These are phyloP conservation scores for Ridgeia piscesae DNA, from an alignment of 1,140 invertebrate species.

Conservation along the genomic window DNA sequence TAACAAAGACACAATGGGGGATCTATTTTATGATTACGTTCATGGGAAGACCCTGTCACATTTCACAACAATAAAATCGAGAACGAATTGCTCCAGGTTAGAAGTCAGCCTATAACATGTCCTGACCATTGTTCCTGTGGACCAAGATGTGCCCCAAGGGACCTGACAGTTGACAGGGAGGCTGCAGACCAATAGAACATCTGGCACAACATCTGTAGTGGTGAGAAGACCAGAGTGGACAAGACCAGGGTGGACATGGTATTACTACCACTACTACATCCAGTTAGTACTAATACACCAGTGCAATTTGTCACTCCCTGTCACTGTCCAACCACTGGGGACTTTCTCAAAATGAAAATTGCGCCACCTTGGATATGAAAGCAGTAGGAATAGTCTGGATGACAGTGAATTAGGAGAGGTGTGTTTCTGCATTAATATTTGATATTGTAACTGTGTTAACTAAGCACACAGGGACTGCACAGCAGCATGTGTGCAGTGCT, in stretches of 20 bases:
- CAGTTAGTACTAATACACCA: background rate
- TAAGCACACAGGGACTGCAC: background rate
- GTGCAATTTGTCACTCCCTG: background rate
- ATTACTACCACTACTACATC: background rate
- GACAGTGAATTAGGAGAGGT: background rate
- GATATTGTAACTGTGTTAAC: background rate
- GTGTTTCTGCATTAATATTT: background rate
- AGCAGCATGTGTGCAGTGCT: background rate
- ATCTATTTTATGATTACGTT: background rate
- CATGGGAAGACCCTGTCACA: background rate
- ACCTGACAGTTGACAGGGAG: background rate
- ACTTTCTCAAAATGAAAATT: background rate
- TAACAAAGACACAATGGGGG: background rate
- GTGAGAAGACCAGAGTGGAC: background rate
- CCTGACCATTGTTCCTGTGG: background rate
- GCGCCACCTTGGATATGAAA: background rate
- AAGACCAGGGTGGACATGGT: background rate
- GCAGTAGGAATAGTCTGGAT: background rate
- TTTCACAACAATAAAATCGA: background rate
- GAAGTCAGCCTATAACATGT: background rate
- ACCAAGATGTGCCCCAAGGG: background rate
- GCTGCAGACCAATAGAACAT: background rate
- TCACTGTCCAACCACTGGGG: background rate
- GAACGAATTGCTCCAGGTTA: background rate
- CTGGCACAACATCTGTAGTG: background rate